Conservation (phyloP, 2,888 invertebrate genomes). For the Calliscelio sp. region DNA sequence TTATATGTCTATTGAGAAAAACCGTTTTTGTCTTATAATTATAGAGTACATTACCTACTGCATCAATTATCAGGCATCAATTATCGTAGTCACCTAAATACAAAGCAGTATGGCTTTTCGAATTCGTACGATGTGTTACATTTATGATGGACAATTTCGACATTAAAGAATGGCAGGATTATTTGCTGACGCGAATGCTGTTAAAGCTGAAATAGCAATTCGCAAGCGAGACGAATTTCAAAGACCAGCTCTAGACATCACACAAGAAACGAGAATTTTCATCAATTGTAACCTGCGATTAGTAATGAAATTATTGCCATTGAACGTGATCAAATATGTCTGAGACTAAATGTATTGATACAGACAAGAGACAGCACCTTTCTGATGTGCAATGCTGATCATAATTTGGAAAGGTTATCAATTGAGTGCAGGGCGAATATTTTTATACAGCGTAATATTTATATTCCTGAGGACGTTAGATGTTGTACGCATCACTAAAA, state of each 20-base stretch:
- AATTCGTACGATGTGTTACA: slow-evolving; percentile 31
- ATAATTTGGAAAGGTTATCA: slow-evolving; percentile 37
- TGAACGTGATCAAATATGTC: slow-evolving; percentile 53
- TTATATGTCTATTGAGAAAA: no score
- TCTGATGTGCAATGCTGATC: slow-evolving; percentile 43
- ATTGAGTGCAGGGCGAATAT: slow-evolving; percentile 44
- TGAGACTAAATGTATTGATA: slow-evolving; percentile 62
- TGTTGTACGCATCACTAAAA: slow-evolving; percentile 58
- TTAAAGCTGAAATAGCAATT: slow-evolving; percentile 20
- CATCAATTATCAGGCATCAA: no score
- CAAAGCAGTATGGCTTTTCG: slow-evolving; percentile 43
- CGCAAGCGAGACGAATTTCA: background rate
- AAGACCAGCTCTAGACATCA: slow-evolving; percentile 33
- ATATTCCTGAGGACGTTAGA: slow-evolving; percentile 42
- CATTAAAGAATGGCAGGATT: slow-evolving; percentile 12
- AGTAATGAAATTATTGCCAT: slow-evolving; percentile 46
- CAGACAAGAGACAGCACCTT: slow-evolving; percentile 48
- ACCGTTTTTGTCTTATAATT: no score
- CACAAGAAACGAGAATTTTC: slow-evolving; percentile 52
- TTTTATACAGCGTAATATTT: slow-evolving; percentile 48
- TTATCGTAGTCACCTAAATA: slow-evolving; percentile 7
- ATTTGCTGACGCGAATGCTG: slow-evolving; percentile 1
- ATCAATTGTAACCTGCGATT: slow-evolving; percentile 65
- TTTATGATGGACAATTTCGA: slow-evolving; percentile 33
- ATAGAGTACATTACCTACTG: no score